Evolutionary conservation across 2,888 invertebrate genomes (phyloP).

Genomic region (Nomada flava): DNA sequence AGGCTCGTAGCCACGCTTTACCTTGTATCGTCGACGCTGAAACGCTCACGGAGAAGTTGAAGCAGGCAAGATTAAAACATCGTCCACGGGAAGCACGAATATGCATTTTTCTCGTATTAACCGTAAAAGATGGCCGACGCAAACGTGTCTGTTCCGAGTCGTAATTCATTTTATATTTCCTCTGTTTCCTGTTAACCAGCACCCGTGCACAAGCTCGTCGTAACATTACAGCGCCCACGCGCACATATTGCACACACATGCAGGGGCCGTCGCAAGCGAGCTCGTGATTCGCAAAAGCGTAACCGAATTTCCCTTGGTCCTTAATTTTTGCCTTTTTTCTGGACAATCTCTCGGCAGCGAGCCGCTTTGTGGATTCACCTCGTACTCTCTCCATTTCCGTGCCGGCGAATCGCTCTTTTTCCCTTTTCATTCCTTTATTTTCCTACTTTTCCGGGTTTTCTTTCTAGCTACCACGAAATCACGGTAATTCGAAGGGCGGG

Average conservation of each 20-base stretch:
- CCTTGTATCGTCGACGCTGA: slow-evolving; percentile 30
- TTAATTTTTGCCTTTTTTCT: slow-evolving; percentile 48
- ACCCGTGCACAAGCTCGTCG: background rate
- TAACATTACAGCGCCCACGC: slow-evolving; percentile 6
- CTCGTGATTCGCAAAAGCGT: slow-evolving; percentile 42
- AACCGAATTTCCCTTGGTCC: slow-evolving; percentile 51
- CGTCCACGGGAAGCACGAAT: slow-evolving; percentile 32
- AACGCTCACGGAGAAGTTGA: slow-evolving; percentile 9
- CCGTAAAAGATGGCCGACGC: slow-evolving; percentile 44
- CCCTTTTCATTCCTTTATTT: background rate
- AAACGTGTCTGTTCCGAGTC: slow-evolving; percentile 50
- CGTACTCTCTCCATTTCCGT: slow-evolving; percentile 26
- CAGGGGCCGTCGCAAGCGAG: background rate
- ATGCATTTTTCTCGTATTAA: slow-evolving; percentile 56
- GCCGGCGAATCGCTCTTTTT: background rate
- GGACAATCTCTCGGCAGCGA: slow-evolving; percentile 24
- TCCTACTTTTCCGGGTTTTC: background rate
- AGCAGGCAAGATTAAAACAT: slow-evolving; percentile 50
- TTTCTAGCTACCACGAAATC: background rate
- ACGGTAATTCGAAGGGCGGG: background rate
- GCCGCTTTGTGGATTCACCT: slow-evolving; percentile 37
- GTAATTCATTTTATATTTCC: slow-evolving; percentile 58
- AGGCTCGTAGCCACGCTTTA: background rate
- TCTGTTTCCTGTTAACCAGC: slow-evolving; percentile 52
- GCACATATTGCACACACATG: background rate